phyloP scores from a whole-genome alignment of 2,797 vertebrate genomes.

The Halcyon smyrnensis region DNA sequence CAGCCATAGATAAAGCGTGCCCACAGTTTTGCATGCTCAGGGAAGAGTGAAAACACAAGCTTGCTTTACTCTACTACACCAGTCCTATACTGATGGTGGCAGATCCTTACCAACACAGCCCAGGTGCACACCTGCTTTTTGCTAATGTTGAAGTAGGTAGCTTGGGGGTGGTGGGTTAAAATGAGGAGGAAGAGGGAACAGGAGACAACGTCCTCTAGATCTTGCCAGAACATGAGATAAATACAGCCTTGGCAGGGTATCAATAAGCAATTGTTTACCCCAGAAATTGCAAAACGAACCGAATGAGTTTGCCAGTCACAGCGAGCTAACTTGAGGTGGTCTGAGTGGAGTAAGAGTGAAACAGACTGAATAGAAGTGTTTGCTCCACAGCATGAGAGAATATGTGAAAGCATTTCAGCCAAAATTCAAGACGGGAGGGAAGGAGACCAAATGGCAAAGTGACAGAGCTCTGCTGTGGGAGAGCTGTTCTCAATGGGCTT shows the following conservation, averaged over 20 bases:
- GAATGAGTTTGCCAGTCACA: not conserved
- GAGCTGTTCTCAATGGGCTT: conserved; percentile 21
- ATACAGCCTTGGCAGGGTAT: not conserved
- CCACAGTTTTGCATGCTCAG: not conserved
- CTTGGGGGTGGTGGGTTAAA: not conserved
- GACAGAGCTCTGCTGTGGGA: conserved; percentile 10
- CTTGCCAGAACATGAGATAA: not conserved
- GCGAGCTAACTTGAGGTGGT: not conserved
- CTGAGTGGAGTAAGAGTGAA: not conserved
- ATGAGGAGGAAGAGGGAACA: not conserved
- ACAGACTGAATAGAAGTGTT: not conserved
- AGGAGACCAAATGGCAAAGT: conserved; percentile 34
- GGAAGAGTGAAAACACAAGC: not conserved
- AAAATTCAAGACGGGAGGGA: conserved; percentile 11
- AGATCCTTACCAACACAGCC: not conserved
- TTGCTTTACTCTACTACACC: not conserved
- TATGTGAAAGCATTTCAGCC: not conserved
- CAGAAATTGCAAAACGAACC: not conserved
- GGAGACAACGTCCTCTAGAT: not conserved
- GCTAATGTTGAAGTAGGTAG: not conserved
- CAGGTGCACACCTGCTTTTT: not conserved
- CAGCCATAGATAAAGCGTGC: not conserved
- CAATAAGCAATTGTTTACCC: not conserved
- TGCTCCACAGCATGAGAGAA: not conserved
- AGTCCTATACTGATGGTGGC: not conserved